phyloP scores from a whole-genome alignment of 2,797 vertebrate genomes.

The Cyprinodon diabolis region DNA sequence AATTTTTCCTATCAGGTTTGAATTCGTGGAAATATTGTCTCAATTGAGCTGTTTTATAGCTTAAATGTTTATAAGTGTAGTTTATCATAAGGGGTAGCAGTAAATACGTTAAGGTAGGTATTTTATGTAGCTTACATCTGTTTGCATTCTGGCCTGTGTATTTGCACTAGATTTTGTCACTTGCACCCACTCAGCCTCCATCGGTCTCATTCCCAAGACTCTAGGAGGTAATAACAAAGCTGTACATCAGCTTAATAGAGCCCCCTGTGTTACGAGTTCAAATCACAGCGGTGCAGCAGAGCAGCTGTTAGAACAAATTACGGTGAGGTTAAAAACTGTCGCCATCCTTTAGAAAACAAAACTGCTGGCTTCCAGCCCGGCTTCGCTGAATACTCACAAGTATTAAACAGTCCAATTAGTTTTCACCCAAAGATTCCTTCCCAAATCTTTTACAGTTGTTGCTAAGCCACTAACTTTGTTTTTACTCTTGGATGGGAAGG shows the following conservation, averaged over 20 bases:
- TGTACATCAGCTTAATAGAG: constrained; percentile 38
- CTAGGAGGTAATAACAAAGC: constrained; percentile 31
- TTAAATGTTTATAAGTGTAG: constrained; percentile 33
- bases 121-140: constrained; percentile 26
- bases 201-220: constrained; percentile 39
- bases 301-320: constrained; percentile 36
- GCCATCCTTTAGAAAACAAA: constrained; percentile 50
- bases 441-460: constrained; percentile 50
- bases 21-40: constrained; percentile 31
- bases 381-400: constrained; percentile 28
- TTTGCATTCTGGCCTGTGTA: not conserved
- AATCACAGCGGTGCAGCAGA: constrained; percentile 27
- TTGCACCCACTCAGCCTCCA: constrained; percentile 3
- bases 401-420: constrained; percentile 53
- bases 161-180: constrained; percentile 19
- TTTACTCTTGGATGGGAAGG: constrained; percentile 46
- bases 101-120: constrained; percentile 12
- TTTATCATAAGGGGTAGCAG: constrained; percentile 17
- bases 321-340: constrained; percentile 25
- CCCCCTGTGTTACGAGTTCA: constrained; percentile 21
- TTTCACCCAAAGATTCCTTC: constrained; percentile 45
- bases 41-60: constrained; percentile 24
- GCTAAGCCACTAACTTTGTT: constrained; percentile 29
- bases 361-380: constrained; percentile 47
- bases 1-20: not conserved